These are phyloP conservation scores for Drosophila elegans DNA, from an alignment of 1,140 invertebrate genomes.

Conservation along the genomic window DNA sequence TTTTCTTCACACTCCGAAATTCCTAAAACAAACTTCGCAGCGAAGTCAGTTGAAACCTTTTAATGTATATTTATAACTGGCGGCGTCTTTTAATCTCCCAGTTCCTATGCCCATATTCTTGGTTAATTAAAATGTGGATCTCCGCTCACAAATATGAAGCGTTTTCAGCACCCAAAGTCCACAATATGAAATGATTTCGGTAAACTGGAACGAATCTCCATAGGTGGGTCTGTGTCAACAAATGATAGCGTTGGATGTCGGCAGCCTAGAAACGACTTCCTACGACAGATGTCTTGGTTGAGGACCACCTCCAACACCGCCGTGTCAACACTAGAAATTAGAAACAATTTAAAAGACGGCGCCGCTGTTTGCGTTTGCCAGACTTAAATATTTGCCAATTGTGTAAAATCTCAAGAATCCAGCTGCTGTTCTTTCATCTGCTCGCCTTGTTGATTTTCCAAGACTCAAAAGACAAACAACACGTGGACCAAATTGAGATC, in stretches of 20 bases:
- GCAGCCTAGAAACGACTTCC: slow-evolving; percentile 28
- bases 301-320: slow-evolving; percentile 16
- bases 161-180: slow-evolving; percentile 36
- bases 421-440: slow-evolving; percentile 46
- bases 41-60: neutral
- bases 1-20: neutral
- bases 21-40: slow-evolving; percentile 4
- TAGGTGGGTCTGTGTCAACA: slow-evolving; percentile 63
- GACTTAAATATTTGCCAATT: slow-evolving; percentile 67
- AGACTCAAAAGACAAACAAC: slow-evolving; percentile 28
- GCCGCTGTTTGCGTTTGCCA: slow-evolving; percentile 57
- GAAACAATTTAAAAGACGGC: slow-evolving; percentile 74
- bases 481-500: slow-evolving; percentile 26
- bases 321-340: slow-evolving; percentile 73
- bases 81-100: slow-evolving; percentile 28
- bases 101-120: slow-evolving; percentile 7
- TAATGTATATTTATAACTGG: slow-evolving; percentile 14
- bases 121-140: slow-evolving; percentile 50
- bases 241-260: slow-evolving; percentile 56
- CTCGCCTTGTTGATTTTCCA: slow-evolving; percentile 22
- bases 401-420: slow-evolving; percentile 58
- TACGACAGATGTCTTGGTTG: slow-evolving; percentile 30
- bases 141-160: slow-evolving; percentile 6
- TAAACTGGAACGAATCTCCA: slow-evolving; percentile 52
- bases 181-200: slow-evolving; percentile 40